Conservation (phyloP, 2,888 invertebrate genomes). For the Calliscelio sp. region DNA sequence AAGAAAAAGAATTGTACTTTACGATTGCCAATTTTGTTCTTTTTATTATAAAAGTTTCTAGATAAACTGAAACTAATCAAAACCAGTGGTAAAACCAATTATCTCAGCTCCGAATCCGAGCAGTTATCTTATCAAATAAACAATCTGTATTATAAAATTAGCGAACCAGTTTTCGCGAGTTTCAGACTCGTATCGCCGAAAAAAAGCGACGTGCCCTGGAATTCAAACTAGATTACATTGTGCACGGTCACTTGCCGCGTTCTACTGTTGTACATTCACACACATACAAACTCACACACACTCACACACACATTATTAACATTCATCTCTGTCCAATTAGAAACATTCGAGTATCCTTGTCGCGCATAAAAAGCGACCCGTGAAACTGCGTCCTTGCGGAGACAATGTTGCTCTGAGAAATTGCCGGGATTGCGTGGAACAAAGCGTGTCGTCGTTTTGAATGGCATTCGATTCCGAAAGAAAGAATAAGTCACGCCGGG, state of each 20-base stretch:
- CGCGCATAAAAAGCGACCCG: slow-evolving; percentile 30
- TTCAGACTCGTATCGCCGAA: slow-evolving; percentile 29
- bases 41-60: too few relatives aligned
- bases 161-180: slow-evolving; percentile 36
- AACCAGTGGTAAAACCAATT: too few relatives aligned
- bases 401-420: slow-evolving; percentile 27
- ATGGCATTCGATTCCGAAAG: slow-evolving; percentile 37
- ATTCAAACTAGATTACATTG: slow-evolving; percentile 57
- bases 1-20: too few relatives aligned
- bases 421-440: slow-evolving; percentile 30
- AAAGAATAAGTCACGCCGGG: slow-evolving; percentile 20
- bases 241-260: slow-evolving; percentile 36
- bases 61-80: too few relatives aligned
- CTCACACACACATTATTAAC: slow-evolving; percentile 9
- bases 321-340: slow-evolving; percentile 28
- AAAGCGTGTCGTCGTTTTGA: slow-evolving; percentile 39
- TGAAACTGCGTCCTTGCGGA: slow-evolving; percentile 29
- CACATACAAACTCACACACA: too few relatives aligned
- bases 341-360: slow-evolving; percentile 24
- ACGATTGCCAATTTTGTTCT: too few relatives aligned
- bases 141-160: slow-evolving; percentile 32
- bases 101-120: neutral
- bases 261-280: too few relatives aligned
- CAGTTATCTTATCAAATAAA: slow-evolving; percentile 14
- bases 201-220: slow-evolving; percentile 53